These are phyloP conservation scores for Glossophaga mutica DNA, from an alignment of 2,797 vertebrate genomes.

Conservation along the genomic window DNA sequence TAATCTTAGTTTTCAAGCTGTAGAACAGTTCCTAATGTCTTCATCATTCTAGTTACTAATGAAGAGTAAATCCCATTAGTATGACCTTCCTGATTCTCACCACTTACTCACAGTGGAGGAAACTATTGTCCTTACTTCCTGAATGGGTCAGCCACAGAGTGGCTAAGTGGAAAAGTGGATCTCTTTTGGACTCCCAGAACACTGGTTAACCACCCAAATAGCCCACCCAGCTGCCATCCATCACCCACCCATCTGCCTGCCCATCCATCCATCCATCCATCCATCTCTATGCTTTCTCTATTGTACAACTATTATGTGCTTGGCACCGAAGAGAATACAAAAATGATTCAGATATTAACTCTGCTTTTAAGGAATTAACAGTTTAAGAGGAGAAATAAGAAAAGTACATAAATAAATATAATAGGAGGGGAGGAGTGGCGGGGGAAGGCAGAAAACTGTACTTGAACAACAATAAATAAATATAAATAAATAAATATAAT, in stretches of 20 bases:
- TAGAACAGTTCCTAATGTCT: neutral
- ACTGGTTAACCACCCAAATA: neutral
- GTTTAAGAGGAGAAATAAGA: neutral
- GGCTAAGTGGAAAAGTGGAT: neutral
- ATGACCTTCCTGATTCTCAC: neutral
- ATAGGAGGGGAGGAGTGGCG: neutral
- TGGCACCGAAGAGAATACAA: neutral
- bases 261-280: too few species aligned
- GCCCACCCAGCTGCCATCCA: neutral
- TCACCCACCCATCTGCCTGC: rapidly evolving
- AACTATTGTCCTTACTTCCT: neutral
- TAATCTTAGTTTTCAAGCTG: slow-evolving; percentile 1
- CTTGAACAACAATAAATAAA: too few species aligned
- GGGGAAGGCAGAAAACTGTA: too few species aligned
- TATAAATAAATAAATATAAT: neutral
- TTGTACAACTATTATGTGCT: neutral
- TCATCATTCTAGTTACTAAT: neutral
- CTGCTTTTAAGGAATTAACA: neutral
- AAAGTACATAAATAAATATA: neutral
- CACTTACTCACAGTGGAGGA: neutral
- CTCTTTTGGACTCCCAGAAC: neutral
- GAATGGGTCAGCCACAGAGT: neutral
- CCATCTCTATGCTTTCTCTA: neutral
- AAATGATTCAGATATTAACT: slow-evolving; percentile 4
- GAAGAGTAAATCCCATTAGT: neutral